A percentile compares a stretch with the other conserved stretches of the same genome.
Conservation (phyloP, 1,140 invertebrate genomes). For the Muscidifurax raptorellus region DNA sequence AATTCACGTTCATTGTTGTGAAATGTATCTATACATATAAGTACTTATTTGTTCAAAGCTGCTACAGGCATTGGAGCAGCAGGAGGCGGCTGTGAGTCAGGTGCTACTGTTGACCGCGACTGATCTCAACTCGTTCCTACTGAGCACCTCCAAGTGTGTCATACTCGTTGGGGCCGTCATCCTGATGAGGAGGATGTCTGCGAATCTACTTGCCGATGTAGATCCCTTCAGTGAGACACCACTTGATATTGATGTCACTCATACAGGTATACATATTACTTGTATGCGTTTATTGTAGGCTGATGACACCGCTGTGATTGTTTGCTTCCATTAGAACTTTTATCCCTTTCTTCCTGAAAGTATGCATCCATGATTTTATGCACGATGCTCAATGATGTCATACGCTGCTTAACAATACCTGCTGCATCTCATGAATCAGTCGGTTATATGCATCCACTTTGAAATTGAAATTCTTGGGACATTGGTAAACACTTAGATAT, state of each 20-base stretch:
- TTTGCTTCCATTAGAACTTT: not conserved
- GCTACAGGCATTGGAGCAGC: not conserved
- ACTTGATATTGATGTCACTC: slow-evolving; percentile 55
- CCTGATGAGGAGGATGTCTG: slow-evolving; percentile 59
- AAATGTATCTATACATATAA: not conserved
- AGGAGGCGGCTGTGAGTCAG: not conserved
- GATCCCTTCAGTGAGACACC: slow-evolving; percentile 66
- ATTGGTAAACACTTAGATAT: not conserved
- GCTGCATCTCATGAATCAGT: not conserved
- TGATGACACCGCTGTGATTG: not conserved
- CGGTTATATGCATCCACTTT: not conserved
- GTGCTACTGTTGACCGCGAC: slow-evolving; percentile 1
- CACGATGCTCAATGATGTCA: too few relatives aligned
- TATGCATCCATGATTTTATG: too few relatives aligned
- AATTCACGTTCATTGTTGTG: not conserved
- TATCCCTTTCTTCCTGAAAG: not conserved
- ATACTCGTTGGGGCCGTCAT: slow-evolving; percentile 14
- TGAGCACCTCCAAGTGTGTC: slow-evolving; percentile 20
- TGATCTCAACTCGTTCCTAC: slow-evolving; percentile 16
- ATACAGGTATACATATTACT: slow-evolving; percentile 12
- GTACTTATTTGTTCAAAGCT: slow-evolving; percentile 1
- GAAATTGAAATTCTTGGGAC: not conserved
- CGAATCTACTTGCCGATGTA: slow-evolving; percentile 54
- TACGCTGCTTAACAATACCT: not conserved
- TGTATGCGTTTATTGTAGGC: not conserved